Percentiles rank a stretch among this genome's conserved stretches.
Evolutionary conservation across 2,113 vertebrate genomes (phyloP).

Genomic region (Aphyosemion australe): DNA sequence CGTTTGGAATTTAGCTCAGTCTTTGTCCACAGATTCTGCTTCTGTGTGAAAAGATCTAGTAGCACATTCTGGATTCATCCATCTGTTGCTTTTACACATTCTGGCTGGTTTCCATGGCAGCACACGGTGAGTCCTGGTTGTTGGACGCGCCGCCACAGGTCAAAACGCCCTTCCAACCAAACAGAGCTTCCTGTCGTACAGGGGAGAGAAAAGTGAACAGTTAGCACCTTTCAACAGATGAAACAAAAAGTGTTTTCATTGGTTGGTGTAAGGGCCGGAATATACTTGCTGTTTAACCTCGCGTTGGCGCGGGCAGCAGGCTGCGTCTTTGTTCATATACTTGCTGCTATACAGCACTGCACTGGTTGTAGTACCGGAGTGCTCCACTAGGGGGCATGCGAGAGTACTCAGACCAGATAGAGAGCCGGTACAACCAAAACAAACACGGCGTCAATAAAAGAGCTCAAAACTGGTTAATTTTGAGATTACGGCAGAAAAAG

Average conservation of each 20-base stretch:
- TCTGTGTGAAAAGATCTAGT: slow-evolving; percentile 8
- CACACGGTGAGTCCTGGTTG: slow-evolving; percentile 38
- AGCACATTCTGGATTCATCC: slow-evolving; percentile 5
- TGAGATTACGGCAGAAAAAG: too few species aligned
- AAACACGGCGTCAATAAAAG: too few species aligned
- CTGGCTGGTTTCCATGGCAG: slow-evolving; percentile 52
- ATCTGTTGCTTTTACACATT: slow-evolving; percentile 40
- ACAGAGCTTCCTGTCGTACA: slow-evolving; percentile 68
- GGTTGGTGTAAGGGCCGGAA: background rate
- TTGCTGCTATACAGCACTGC: too few species aligned
- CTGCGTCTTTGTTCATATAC: too few species aligned
- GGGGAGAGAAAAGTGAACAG: background rate
- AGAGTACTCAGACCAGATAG: too few species aligned
- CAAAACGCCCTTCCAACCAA: slow-evolving; percentile 53
- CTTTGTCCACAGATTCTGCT: slow-evolving; percentile 1
- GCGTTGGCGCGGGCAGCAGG: too few species aligned
- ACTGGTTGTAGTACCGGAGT: too few species aligned
- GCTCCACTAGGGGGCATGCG: too few species aligned
- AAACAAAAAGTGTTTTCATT: background rate
- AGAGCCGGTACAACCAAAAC: too few species aligned
- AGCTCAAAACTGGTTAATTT: too few species aligned
- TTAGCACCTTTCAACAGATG: too few species aligned
- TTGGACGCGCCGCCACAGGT: slow-evolving; percentile 44
- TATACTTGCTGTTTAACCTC: too few species aligned
- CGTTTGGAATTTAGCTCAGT: background rate